Conservation (phyloP, 2,797 vertebrate genomes). For the Thripadectes ignobilis region DNA sequence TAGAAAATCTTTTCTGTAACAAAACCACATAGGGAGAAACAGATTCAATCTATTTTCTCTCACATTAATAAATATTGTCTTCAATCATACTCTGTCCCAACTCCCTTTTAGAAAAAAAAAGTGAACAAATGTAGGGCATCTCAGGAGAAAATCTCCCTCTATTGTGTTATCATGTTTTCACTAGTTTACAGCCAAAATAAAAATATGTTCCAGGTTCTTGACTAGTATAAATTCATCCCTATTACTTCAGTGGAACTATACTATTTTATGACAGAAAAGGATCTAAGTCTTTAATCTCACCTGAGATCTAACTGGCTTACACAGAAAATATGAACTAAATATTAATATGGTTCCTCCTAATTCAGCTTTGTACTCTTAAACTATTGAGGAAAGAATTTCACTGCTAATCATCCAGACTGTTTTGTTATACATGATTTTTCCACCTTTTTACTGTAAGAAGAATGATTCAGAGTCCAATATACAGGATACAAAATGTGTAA, state of each 20-base stretch:
- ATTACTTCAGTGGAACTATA: not conserved
- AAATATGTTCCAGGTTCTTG: not conserved
- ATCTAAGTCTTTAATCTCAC: not conserved
- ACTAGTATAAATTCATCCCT: not conserved
- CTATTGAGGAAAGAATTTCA: not conserved
- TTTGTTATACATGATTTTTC: not conserved
- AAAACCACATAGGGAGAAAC: not conserved
- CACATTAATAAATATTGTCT: not conserved
- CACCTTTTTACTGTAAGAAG: not conserved
- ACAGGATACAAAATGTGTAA: not conserved
- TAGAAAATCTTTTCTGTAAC: not conserved
- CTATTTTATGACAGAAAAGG: not conserved
- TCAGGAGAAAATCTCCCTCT: not conserved
- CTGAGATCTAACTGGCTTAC: not conserved
- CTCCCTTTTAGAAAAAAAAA: rapidly evolving
- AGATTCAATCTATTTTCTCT: not conserved
- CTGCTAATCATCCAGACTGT: not conserved
- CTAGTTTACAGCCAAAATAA: not conserved
- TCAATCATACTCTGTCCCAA: not conserved
- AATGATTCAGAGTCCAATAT: not conserved
- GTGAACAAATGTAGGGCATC: not conserved
- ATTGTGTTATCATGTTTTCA: not conserved
- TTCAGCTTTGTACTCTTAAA: not conserved
- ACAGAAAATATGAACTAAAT: not conserved
- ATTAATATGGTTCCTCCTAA: not conserved